Percentiles rank a stretch among this genome's conserved stretches.
phyloP scores from a whole-genome alignment of 2,113 vertebrate genomes.

The Sialia sialis region DNA sequence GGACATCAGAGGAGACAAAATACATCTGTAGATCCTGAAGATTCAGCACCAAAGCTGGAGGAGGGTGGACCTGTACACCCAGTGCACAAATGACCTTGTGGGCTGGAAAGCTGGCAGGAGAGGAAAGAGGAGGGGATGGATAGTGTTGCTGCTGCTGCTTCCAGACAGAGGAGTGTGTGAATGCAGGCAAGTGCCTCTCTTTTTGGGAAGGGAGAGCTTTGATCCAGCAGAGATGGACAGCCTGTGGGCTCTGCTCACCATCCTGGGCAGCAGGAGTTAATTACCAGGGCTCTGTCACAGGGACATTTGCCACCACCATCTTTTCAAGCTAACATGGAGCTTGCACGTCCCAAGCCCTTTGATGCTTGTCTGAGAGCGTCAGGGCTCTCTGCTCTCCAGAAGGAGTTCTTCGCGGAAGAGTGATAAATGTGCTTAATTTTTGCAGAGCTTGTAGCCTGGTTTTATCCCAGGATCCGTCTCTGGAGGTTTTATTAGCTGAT shows the following conservation, averaged over 20 bases:
- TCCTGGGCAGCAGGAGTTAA: neutral
- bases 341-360: neutral
- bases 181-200: neutral
- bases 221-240: neutral
- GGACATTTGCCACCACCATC: fast-evolving
- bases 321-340: neutral
- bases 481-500: slow-evolving; percentile 55
- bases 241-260: neutral
- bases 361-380: slow-evolving; percentile 12
- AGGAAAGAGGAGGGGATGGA: neutral
- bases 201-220: neutral
- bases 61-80: neutral
- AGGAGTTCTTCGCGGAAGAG: neutral
- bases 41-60: neutral
- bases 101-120: neutral
- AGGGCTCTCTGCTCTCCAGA: neutral
- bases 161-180: neutral
- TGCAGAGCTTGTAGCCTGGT: slow-evolving; percentile 43
- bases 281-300: neutral
- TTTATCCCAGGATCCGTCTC: slow-evolving; percentile 56
- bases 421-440: slow-evolving; percentile 64
- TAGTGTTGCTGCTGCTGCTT: neutral
- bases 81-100: fast-evolving
- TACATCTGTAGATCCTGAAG: neutral
- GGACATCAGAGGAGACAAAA: neutral